Evolutionary conservation across 2,888 invertebrate species (phyloP).

Genomic region (Trachelus troglodyta): DNA sequence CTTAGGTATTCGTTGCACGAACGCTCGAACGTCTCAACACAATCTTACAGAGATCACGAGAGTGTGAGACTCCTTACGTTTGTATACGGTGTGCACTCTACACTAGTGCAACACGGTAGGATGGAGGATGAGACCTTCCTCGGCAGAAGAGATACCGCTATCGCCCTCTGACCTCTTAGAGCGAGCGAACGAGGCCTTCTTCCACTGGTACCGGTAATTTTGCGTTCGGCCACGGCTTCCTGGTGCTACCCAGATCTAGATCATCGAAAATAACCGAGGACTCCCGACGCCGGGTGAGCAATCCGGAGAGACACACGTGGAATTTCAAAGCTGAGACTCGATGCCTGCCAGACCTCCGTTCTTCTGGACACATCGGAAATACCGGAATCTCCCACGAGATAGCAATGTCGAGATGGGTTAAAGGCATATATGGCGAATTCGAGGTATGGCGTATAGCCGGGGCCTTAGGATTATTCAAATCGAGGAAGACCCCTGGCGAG

Average conservation of each 20-base stretch:
- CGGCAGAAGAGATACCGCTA: constrained; percentile 63
- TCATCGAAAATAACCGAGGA: constrained; percentile 43
- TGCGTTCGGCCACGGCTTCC: constrained; percentile 55
- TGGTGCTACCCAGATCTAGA: constrained; percentile 57
- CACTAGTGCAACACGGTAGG: constrained; percentile 24
- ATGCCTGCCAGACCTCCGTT: background rate
- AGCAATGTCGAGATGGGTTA: background rate
- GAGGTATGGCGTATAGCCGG: background rate
- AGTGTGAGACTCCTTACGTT: constrained; percentile 18
- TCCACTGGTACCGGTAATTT: constrained; percentile 56
- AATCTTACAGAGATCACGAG: constrained; percentile 25
- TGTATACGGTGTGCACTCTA: constrained; percentile 31
- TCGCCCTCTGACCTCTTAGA: constrained; percentile 63
- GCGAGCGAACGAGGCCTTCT: constrained; percentile 56
- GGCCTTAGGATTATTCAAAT: constrained; percentile 48
- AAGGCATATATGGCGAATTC: background rate
- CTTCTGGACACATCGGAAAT: background rate
- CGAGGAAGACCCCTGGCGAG: constrained; percentile 30
- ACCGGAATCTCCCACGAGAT: background rate
- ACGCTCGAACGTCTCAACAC: constrained; percentile 23
- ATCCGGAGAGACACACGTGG: background rate
- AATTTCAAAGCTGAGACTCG: background rate
- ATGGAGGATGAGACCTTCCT: constrained; percentile 42
- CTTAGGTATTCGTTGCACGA: constrained; percentile 45
- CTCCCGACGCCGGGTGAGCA: background rate